Conservation (phyloP, 2,797 vertebrate species). For the Neosilurus hyrtlii region DNA sequence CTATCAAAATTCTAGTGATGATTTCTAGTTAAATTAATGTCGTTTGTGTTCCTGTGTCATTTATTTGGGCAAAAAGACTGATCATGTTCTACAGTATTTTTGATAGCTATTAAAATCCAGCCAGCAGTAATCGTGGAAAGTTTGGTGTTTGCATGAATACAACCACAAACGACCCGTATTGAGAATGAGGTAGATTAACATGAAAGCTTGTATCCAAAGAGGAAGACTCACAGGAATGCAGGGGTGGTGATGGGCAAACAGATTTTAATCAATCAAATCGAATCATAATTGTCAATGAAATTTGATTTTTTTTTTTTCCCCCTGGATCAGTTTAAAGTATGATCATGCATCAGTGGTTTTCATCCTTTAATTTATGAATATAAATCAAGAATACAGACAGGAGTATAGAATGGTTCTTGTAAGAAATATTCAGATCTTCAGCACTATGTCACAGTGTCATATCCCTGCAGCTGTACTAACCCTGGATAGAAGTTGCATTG, state of each 20-base stretch:
- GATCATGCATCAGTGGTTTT: constrained; percentile 23
- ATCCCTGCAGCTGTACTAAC: constrained; percentile 45
- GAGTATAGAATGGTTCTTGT: not conserved
- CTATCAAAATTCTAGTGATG: constrained; percentile 71
- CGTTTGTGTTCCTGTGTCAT: constrained; percentile 63
- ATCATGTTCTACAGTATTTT: constrained; percentile 62
- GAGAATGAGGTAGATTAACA: constrained; percentile 53
- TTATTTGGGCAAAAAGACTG: constrained; percentile 54
- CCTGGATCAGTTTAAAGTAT: constrained; percentile 18
- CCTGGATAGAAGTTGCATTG: constrained; percentile 30
- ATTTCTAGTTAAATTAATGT: constrained; percentile 58
- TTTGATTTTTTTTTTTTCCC: not conserved
- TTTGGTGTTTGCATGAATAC: constrained; percentile 60
- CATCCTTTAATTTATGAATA: not conserved
- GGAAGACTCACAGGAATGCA: constrained; percentile 8
- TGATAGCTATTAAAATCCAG: constrained; percentile 76
- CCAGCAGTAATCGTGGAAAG: constrained; percentile 47
- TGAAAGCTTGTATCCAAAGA: constrained; percentile 49
- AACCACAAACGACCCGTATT: constrained; percentile 52
- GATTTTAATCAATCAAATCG: too few species aligned
- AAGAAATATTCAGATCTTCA: not conserved
- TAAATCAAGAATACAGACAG: constrained; percentile 12
- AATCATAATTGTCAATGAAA: too few species aligned
- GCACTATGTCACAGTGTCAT: constrained; percentile 7
- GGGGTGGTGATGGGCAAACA: constrained; percentile 14